Percentiles rank a stretch among this genome's conserved stretches.
Evolutionary conservation across 2,888 invertebrate species (phyloP).

Genomic region (Aplocera efformata): DNA sequence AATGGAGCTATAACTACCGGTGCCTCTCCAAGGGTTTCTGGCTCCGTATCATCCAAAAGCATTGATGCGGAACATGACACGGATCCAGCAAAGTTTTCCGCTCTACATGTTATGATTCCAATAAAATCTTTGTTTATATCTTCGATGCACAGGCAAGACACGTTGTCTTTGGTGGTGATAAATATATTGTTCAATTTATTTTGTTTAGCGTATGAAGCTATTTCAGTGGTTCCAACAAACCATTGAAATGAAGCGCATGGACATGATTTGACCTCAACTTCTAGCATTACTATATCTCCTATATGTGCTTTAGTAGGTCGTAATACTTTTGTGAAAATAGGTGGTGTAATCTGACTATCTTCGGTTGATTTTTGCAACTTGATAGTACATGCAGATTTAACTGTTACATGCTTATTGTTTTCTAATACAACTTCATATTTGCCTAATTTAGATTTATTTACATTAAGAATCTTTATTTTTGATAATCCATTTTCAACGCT

Average conservation of each 20-base stretch:
- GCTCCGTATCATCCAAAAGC: constrained; percentile 80
- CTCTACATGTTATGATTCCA: constrained; percentile 92
- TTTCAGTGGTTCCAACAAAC: constrained; percentile 88
- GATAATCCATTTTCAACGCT: constrained; percentile 82
- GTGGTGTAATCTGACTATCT: constrained; percentile 83
- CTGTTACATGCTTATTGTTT: constrained; percentile 86
- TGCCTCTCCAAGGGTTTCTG: constrained; percentile 61
- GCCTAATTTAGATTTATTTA: constrained; percentile 88
- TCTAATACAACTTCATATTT: constrained; percentile 93
- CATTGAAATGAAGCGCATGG: constrained; percentile 93
- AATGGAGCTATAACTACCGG: constrained; percentile 89
- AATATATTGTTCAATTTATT: constrained; percentile 86
- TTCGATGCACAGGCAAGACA: constrained; percentile 89
- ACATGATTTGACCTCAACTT: constrained; percentile 87
- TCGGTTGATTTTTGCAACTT: constrained; percentile 83
- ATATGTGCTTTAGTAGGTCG: constrained; percentile 84
- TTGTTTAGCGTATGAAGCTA: constrained; percentile 75
- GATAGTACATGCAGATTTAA: constrained; percentile 90
- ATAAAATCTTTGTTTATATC: constrained; percentile 84
- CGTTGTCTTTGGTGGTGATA: constrained; percentile 85
- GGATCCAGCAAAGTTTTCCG: constrained; percentile 94
- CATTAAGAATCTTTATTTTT: constrained; percentile 83
- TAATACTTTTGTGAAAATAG: constrained; percentile 86
- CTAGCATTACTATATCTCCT: constrained; percentile 89
- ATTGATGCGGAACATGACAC: constrained; percentile 91